Conservation (phyloP, 2,113 vertebrate genomes). For the Sciurus niger region DNA sequence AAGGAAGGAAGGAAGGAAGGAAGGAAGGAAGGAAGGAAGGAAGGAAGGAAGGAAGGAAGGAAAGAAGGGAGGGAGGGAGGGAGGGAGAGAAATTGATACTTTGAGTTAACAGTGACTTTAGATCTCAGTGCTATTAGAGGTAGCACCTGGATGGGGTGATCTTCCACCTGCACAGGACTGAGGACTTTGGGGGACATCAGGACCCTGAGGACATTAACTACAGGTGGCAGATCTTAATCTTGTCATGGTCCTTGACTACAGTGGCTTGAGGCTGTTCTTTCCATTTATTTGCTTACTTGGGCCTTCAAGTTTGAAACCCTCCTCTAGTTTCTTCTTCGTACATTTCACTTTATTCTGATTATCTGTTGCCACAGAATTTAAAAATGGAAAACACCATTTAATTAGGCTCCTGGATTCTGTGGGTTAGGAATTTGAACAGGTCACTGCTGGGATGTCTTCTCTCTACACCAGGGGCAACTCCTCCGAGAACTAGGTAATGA, state of each 20-base stretch:
- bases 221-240: neutral
- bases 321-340: neutral
- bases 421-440: neutral
- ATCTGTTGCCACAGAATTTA: neutral
- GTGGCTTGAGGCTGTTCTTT: neutral
- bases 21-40: too few relatives aligned
- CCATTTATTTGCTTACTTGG: neutral
- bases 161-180: neutral
- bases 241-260: neutral
- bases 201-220: neutral
- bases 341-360: constrained; percentile 27
- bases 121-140: neutral
- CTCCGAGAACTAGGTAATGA: neutral
- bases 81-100: neutral
- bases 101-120: neutral
- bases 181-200: neutral
- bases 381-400: neutral
- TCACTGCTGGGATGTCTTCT: neutral
- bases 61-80: too few relatives aligned
- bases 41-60: too few relatives aligned
- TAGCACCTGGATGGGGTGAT: neutral
- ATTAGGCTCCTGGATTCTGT: neutral
- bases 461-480: neutral
- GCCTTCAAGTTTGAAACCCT: neutral
- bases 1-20: too few relatives aligned